Evolutionary conservation across 2,797 vertebrate genomes (phyloP).

Genomic region (Cossypha caffra): DNA sequence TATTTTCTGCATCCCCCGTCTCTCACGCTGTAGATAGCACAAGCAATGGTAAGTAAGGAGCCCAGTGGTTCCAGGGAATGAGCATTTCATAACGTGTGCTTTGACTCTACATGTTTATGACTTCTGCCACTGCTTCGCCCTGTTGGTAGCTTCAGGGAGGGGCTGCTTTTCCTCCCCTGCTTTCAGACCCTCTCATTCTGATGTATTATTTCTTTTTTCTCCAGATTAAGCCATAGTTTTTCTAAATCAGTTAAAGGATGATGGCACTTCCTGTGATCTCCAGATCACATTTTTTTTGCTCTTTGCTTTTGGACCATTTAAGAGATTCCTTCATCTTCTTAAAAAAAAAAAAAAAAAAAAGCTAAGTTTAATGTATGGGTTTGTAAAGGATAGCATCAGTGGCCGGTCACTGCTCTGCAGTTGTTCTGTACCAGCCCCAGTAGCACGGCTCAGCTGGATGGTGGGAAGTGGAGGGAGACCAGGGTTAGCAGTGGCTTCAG

Average conservation of each 20-base stretch:
- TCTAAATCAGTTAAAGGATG: background rate
- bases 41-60: background rate
- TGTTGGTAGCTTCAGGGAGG: background rate
- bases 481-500: background rate
- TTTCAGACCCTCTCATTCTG: background rate
- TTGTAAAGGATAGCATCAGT: background rate
- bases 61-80: background rate
- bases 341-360: too few species aligned
- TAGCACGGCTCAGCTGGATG: background rate
- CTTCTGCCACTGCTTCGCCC: background rate
- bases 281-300: fast-evolving
- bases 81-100: fast-evolving
- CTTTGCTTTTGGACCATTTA: background rate
- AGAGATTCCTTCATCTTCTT: background rate
- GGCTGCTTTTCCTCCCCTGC: background rate
- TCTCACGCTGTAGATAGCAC: background rate
- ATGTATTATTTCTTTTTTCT: background rate
- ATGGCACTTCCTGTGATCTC: background rate
- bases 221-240: background rate
- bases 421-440: background rate
- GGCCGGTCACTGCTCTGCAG: background rate
- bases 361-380: background rate
- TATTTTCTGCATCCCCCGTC: background rate
- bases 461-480: background rate
- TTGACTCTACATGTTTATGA: fast-evolving